These are phyloP conservation scores for Daubentonia madagascariensis DNA, from an alignment of 2,113 vertebrate species.

Conservation along the genomic window DNA sequence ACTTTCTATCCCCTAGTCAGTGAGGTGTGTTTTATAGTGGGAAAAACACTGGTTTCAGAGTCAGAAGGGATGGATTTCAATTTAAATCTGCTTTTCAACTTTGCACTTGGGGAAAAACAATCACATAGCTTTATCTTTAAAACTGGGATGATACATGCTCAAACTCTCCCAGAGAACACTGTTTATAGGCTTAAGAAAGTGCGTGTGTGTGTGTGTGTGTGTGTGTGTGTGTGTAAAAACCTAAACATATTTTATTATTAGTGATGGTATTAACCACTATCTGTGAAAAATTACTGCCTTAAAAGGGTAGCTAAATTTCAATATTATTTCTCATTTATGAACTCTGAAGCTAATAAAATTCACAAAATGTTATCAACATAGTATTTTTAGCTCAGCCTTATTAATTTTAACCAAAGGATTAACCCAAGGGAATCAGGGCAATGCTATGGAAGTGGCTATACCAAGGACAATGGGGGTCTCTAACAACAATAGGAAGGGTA, in stretches of 20 bases:
- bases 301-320: constrained; percentile 31
- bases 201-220: too few relatives aligned
- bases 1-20: not conserved
- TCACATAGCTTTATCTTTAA: not conserved
- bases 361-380: constrained; percentile 1
- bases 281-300: constrained; percentile 4
- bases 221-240: not conserved
- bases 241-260: not conserved
- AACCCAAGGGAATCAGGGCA: constrained; percentile 24
- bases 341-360: not conserved
- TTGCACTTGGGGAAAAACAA: not conserved
- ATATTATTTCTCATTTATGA: constrained; percentile 26
- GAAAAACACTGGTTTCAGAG: constrained; percentile 4
- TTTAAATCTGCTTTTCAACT: constrained; percentile 27
- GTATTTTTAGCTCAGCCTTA: constrained; percentile 3
- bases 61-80: constrained; percentile 9
- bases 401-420: constrained; percentile 11
- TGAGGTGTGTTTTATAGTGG: not conserved
- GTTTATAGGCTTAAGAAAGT: not conserved
- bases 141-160: not conserved
- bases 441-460: not conserved
- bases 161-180: not conserved
- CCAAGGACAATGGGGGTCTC: not conserved
- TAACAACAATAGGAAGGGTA: not conserved
- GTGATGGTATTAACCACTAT: not conserved